Base-by-base conservation (phyloP, 1,140 invertebrate genomes). In the Lepidotrigona ventralis region DNA sequence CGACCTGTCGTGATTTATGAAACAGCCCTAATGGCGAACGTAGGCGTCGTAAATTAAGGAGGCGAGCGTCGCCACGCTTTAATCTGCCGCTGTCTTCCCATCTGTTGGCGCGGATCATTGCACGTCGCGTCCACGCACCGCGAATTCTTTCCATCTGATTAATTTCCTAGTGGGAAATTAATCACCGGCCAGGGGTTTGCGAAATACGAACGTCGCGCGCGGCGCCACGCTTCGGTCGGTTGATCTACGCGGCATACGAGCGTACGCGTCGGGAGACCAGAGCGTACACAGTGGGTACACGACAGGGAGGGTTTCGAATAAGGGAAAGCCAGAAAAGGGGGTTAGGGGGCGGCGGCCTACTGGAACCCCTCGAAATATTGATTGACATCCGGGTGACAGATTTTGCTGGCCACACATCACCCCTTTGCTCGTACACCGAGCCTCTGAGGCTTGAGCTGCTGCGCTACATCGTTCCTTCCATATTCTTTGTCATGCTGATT, bases 331-430 rank as follows among this genome's bases (percentile, higher is more conserved):
- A 60, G 79, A 39, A 74, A 51, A 51, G 33, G 81, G 79, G 81
- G 77, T 68, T 73, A 29, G 86, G 89, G 71, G 85, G 79, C 64
- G 85, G 79, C 64, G 79, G 79, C 54, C 68, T 39, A 23, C 58
- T 79, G 86, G 87, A 91, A 90, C 92, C 91, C 91, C 91, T 92
- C 87, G 90, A 92, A 92, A 93, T 93, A 93, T 93, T 93, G 92
- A 93, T 93, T 93, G 92, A 93, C 92, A 93, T 92, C 90, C 92
- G 91, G 90, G 92, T 93, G 93, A 93, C 93, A 93, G 92, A 93
- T 93, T 93, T 93, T 88, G 90, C 90, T 92, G 88, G 90, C 88
- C 91, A 90, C 87, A 88, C 76, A 29, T 63, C 89, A 92, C 92
- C 92, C 91, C 88, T 91, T 90, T 85, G 70, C 80, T 73, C 81